A percentile compares a stretch with the other conserved stretches of the same genome.
Evolutionary conservation across 2,113 vertebrate genomes (phyloP).

Genomic region (Herpetotheres cachinnans): DNA sequence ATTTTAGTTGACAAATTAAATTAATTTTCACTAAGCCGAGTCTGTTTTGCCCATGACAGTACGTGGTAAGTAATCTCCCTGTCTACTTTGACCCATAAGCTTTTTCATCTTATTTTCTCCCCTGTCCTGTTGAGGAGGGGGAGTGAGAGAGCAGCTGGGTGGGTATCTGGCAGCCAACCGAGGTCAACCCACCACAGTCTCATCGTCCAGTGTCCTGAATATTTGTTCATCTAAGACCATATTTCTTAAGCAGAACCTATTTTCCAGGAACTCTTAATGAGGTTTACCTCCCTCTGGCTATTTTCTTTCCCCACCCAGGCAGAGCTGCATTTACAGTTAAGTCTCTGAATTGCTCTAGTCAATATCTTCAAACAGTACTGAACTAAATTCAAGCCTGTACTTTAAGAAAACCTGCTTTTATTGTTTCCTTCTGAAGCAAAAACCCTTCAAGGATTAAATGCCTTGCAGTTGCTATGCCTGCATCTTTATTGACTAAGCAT

Average conservation of each 20-base stretch:
- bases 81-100: not conserved
- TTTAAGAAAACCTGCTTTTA: not conserved
- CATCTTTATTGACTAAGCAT: not conserved
- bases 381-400: not conserved
- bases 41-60: not conserved
- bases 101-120: not conserved
- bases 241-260: not conserved
- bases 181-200: not conserved
- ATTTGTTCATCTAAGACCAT: not conserved
- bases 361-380: not conserved
- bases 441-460: not conserved
- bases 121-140: fast-evolving
- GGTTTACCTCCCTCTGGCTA: not conserved
- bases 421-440: not conserved
- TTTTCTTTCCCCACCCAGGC: not conserved
- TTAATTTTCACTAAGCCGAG: not conserved
- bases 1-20: not conserved
- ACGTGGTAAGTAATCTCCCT: not conserved
- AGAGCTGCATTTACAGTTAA: not conserved
- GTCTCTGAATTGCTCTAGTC: not conserved
- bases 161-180: not conserved
- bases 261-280: not conserved
- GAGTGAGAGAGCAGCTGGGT: not conserved
- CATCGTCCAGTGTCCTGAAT: not conserved
- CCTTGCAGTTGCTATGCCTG: not conserved